Percentiles rank a stretch among this genome's conserved stretches.
Evolutionary conservation across 2,113 vertebrate genomes (phyloP).

Genomic region (Recurvirostra avosetta): DNA sequence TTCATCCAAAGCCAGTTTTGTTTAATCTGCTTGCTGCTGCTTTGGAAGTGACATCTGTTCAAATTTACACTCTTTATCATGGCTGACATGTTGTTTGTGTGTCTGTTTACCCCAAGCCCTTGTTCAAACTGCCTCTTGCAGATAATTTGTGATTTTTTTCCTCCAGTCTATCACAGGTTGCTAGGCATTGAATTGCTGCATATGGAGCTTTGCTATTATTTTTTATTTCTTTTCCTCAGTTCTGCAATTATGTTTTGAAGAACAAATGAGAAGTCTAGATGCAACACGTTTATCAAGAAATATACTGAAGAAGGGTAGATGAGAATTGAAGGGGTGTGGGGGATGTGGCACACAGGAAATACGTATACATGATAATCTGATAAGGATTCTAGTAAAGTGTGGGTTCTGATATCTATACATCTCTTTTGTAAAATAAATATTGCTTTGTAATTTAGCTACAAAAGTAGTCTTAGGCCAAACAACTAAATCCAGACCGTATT

Average conservation of each 20-base stretch:
- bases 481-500: not conserved
- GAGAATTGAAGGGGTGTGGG: not conserved
- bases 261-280: conserved; percentile 20
- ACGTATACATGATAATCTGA: not conserved
- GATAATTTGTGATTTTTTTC: conserved; percentile 72
- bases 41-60: conserved; percentile 80
- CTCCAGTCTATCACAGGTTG: conserved; percentile 53
- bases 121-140: conserved; percentile 67
- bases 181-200: conserved; percentile 56
- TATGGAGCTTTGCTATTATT: conserved; percentile 35
- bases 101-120: conserved; percentile 74
- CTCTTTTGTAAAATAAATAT: not conserved
- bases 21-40: conserved; percentile 76
- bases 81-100: conserved; percentile 74
- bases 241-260: conserved; percentile 41
- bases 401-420: not conserved
- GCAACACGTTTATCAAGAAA: not conserved
- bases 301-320: not conserved
- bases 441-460: not conserved
- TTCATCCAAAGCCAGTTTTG: conserved; percentile 70
- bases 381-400: not conserved
- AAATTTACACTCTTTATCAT: conserved; percentile 79
- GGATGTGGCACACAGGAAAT: not conserved
- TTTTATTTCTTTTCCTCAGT: conserved; percentile 37
- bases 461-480: not conserved